Evolutionary conservation across 2,888 invertebrate species (phyloP).

Genomic region (Mylabris sibirica): DNA sequence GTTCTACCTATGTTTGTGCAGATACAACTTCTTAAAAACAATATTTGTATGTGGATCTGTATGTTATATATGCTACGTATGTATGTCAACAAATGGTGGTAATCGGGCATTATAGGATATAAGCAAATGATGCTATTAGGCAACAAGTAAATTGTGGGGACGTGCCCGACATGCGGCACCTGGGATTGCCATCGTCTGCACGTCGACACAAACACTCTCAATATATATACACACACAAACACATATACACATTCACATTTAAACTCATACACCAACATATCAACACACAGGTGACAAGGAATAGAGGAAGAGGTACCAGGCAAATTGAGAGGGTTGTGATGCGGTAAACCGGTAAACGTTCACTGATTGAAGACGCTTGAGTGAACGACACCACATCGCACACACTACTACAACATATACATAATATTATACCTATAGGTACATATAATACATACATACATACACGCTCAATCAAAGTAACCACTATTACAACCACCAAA

Average conservation of each 20-base stretch:
- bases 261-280: too few species aligned
- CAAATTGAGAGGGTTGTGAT: slow-evolving; percentile 43
- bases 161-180: slow-evolving; percentile 43
- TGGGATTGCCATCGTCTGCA: slow-evolving; percentile 38
- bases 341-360: slow-evolving; percentile 48
- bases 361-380: slow-evolving; percentile 47
- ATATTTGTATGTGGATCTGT: slow-evolving; percentile 4
- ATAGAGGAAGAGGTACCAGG: slow-evolving; percentile 36
- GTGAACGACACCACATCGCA: slow-evolving; percentile 32
- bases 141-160: slow-evolving; percentile 47
- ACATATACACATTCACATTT: too few species aligned
- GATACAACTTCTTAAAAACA: background rate
- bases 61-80: background rate
- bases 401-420: slow-evolving; percentile 11
- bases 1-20: too few species aligned
- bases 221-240: too few species aligned
- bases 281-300: slow-evolving; percentile 37
- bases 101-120: slow-evolving; percentile 30
- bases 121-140: slow-evolving; percentile 38
- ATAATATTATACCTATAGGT: too few species aligned
- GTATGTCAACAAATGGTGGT: slow-evolving; percentile 18
- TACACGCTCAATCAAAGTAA: background rate
- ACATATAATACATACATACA: background rate
- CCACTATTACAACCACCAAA: background rate
- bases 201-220: slow-evolving; percentile 25